phyloP scores from a whole-genome alignment of 2,888 invertebrate genomes.

The Hirtodrosophila trivittata region DNA sequence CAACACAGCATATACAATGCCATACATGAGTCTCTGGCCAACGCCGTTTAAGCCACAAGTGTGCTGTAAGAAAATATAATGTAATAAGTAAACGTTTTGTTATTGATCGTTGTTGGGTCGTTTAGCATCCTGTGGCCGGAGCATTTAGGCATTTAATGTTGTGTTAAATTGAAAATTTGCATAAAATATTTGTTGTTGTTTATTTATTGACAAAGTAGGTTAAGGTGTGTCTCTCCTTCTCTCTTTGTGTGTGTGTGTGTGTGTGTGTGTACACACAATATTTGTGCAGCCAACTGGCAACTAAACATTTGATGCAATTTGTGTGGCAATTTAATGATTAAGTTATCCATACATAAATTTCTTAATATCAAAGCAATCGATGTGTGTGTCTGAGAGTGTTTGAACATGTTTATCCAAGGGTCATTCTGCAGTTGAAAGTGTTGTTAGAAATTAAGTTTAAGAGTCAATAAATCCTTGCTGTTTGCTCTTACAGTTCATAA shows the following conservation, averaged over 20 bases:
- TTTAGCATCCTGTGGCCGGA: slow-evolving; percentile 33
- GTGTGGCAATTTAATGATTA: slow-evolving; percentile 71
- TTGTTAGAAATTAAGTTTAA: slow-evolving; percentile 13
- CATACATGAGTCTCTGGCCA: slow-evolving; percentile 33
- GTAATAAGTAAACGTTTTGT: slow-evolving; percentile 36
- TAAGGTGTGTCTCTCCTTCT: slow-evolving; percentile 1
- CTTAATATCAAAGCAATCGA: slow-evolving; percentile 8
- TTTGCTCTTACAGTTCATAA: slow-evolving; percentile 3
- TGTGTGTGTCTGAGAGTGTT: slow-evolving; percentile 1
- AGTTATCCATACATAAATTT: slow-evolving; percentile 44
- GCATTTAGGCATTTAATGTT: slow-evolving; percentile 67
- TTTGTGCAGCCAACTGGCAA: slow-evolving; percentile 52
- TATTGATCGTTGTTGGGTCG: slow-evolving; percentile 31
- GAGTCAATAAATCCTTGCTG: slow-evolving; percentile 11
- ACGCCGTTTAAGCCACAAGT: slow-evolving; percentile 65
- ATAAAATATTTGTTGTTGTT: slow-evolving; percentile 72
- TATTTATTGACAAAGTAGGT: slow-evolving; percentile 64
- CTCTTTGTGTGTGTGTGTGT: slow-evolving; percentile 4
- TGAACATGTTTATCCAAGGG: slow-evolving; percentile 1
- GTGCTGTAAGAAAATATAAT: slow-evolving; percentile 37
- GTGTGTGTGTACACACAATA: slow-evolving; percentile 18
- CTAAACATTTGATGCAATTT: slow-evolving; percentile 75
- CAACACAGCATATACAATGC: slow-evolving; percentile 17
- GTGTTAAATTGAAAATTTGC: slow-evolving; percentile 78
- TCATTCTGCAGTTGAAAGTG: slow-evolving; percentile 6